Evolutionary conservation across 2,113 vertebrate genomes (phyloP), one percentile per base, ranked within the genome.

Genomic region (Indri indri): DNA sequence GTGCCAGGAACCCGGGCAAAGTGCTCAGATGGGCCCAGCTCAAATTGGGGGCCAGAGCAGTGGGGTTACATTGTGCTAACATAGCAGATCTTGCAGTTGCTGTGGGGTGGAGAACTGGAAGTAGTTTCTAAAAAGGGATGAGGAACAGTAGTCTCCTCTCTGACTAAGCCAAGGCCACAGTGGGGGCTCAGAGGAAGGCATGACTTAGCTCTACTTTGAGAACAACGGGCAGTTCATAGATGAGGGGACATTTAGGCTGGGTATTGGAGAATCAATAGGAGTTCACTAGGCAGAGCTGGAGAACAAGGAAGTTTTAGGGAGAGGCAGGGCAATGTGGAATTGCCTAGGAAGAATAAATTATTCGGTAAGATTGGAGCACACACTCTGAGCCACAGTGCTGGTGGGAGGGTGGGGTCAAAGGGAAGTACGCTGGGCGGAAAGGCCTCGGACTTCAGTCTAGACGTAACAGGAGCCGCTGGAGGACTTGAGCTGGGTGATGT

Each of bases 371-470:
- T 1, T 13, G 20, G 76, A 30, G 45, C 16, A 0, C 0, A 32
- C 25, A 2, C 52, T 27, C 65, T 0, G 2, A 30, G 85, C 52
- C 12, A 1, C 2, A 1, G 32, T 0, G 3, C 74, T 16, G 37
- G 20, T 9, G 18, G 65, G 1, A 14, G 54, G 10, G 61, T 22
- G 1, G 14, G 61, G 61, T 20, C 1, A 32, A 20, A 25, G 45
- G 45, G 63, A 18, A 13, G 71, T 42, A 4, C 8, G 27, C 27
- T 16, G 27, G 42, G 42, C 2, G 13, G 73, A 47, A 30, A 74
- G 54, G 40, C 11, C 27, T 47, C 2, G 16, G 40, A 23, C 25
- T 47, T 37, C 5, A 23, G 34, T 32, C 42, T 45, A 40, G 68
- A 52, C 7, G 8, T 45, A 34, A 17, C 9, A 6, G n/a, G 30